phyloP scores from a whole-genome alignment of 2,797 vertebrate genomes.

The Liasis olivaceus region DNA sequence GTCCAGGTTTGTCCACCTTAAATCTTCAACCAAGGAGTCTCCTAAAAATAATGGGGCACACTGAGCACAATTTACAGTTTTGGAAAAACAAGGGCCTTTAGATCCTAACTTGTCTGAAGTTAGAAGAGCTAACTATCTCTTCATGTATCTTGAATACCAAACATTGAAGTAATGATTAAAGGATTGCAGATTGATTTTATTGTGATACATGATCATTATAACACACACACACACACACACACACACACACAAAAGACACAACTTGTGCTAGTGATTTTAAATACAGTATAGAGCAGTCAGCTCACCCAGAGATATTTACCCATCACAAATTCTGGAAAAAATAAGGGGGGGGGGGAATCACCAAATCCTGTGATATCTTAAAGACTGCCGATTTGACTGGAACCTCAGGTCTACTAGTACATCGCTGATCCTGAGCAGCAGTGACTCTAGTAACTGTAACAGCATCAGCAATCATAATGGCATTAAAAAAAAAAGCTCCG shows the following conservation, averaged over 20 bases:
- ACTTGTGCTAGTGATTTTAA: not conserved
- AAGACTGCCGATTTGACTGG: not conserved
- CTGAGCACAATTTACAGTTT: not conserved
- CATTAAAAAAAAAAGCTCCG: not conserved
- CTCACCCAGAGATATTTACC: not conserved
- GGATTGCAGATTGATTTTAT: not conserved
- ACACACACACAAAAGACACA: not conserved
- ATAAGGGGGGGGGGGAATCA: no score
- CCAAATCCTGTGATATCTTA: not conserved
- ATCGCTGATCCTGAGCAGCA: not conserved
- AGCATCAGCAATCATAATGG: not conserved
- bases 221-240: no score
- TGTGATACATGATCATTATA: not conserved
- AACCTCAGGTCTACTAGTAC: not conserved
- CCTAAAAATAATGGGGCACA: not conserved
- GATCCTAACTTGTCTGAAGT: not conserved
- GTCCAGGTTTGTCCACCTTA: not conserved
- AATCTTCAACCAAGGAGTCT: not conserved
- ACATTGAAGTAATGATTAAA: not conserved
- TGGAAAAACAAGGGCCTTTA: not conserved
- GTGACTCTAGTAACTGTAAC: not conserved
- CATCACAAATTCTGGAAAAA: not conserved
- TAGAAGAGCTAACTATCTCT: not conserved
- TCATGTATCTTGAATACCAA: not conserved
- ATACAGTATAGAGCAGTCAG: not conserved